Evolutionary conservation across 1,140 invertebrate genomes (phyloP).

Genomic region (Brachionus paranguensis): DNA sequence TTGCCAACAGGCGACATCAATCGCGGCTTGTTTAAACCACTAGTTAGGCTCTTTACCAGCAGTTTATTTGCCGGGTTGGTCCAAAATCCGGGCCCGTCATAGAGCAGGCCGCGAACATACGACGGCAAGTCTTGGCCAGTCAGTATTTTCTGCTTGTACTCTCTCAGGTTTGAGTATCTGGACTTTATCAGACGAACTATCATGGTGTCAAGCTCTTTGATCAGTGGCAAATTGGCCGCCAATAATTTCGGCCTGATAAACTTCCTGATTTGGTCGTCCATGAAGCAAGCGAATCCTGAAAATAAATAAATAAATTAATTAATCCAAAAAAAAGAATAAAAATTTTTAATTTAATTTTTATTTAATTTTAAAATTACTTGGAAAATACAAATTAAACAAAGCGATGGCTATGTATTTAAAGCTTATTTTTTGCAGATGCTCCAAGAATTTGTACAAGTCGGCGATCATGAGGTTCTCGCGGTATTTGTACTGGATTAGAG

Average conservation of each 20-base stretch:
- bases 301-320: not conserved
- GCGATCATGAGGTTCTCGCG: conserved; percentile 33
- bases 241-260: conserved; percentile 11
- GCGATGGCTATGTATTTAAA: conserved; percentile 23
- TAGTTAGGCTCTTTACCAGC: not conserved
- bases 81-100: conserved; percentile 4
- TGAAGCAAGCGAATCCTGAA: conserved; percentile 27
- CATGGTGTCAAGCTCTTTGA: conserved; percentile 14
- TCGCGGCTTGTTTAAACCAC: not conserved
- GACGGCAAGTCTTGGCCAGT: conserved; percentile 10
- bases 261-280: conserved; percentile 13
- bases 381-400: conserved; percentile 36
- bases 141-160: conserved; percentile 31
- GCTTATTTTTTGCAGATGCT: conserved; percentile 29
- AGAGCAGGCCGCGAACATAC: conserved; percentile 14
- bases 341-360: not conserved
- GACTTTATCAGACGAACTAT: conserved; percentile 2
- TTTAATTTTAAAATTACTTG: not conserved
- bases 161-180: conserved; percentile 8
- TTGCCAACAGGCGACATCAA: not conserved
- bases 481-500: conserved; percentile 34
- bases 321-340: not conserved
- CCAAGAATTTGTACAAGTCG: conserved; percentile 34
- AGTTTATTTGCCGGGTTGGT: not conserved
- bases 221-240: not conserved